Conservation (phyloP, 2,113 vertebrate genomes). For the Astatotilapia flaviijosephi region DNA sequence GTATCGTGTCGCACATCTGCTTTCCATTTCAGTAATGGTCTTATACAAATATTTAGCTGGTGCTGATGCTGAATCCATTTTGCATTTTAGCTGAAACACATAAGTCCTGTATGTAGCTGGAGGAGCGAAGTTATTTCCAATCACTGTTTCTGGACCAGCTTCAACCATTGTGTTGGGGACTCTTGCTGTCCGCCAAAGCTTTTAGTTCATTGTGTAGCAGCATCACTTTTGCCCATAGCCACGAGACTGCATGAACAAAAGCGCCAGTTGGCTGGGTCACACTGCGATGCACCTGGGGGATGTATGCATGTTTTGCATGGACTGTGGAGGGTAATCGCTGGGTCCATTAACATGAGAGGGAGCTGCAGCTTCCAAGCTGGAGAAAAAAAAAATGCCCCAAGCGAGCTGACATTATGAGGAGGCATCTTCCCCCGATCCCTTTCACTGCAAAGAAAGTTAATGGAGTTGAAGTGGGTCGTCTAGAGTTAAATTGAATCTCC, state of each 20-base stretch:
- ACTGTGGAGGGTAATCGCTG: conserved; percentile 41
- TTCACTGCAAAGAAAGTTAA: conserved; percentile 56
- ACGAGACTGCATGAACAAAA: conserved; percentile 46
- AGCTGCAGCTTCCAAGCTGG: conserved; percentile 30
- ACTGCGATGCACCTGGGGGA: conserved; percentile 45
- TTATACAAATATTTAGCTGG: background rate
- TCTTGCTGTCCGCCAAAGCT: conserved; percentile 39
- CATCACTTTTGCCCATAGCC: conserved; percentile 47
- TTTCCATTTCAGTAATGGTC: background rate
- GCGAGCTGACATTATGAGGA: conserved; percentile 37
- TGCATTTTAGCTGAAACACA: conserved; percentile 9
- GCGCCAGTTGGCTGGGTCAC: conserved; percentile 50
- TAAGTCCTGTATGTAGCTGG: background rate
- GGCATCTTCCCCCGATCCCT: conserved; percentile 46
- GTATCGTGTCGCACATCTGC: background rate
- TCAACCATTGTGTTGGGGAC: conserved; percentile 36
- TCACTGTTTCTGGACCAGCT: conserved; percentile 8
- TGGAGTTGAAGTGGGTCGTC: conserved; percentile 63
- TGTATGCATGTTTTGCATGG: conserved; percentile 50
- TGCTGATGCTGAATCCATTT: background rate
- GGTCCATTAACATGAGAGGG: conserved; percentile 62
- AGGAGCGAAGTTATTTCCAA: conserved; percentile 34
- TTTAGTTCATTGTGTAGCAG: conserved; percentile 56
- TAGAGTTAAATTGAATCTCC: conserved; percentile 45
- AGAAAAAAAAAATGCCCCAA: conserved; percentile 34